These are phyloP conservation scores for Epizoanthus rinbou DNA, from an alignment of 92 coral and sea anemone genomes.

Conservation along the genomic window DNA sequence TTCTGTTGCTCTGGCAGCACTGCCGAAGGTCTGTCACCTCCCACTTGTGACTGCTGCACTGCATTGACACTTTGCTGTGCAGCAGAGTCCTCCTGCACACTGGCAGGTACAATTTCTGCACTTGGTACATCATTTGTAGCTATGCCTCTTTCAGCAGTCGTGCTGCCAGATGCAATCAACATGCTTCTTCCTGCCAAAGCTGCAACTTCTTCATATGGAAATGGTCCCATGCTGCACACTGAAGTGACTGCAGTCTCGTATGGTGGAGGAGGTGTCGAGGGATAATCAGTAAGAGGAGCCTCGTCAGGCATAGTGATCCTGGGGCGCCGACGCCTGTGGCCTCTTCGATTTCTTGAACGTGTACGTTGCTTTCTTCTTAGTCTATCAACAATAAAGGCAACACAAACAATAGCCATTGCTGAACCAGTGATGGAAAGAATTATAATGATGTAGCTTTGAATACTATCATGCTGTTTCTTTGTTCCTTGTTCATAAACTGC, in stretches of 20 bases:
- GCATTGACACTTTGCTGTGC: neutral
- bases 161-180: neutral
- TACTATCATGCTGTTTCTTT: conserved; percentile 41
- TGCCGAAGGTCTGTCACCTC: neutral
- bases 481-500: conserved; percentile 1
- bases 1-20: neutral
- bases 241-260: conserved; percentile 67
- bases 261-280: conserved; percentile 85
- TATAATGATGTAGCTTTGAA: conserved; percentile 74
- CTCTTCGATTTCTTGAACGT: conserved; percentile 68
- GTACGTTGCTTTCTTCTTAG: conserved; percentile 67
- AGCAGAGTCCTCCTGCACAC: neutral
- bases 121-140: conserved; percentile 17
- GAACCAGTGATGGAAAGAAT: conserved; percentile 81
- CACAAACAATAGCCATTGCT: conserved; percentile 68
- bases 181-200: conserved; percentile 3
- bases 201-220: neutral
- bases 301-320: conserved; percentile 58
- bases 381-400: conserved; percentile 73
- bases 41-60: neutral
- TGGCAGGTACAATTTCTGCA: neutral
- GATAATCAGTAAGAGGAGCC: conserved; percentile 62
- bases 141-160: neutral
- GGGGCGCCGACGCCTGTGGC: conserved; percentile 63
- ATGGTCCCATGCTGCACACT: conserved; percentile 35